phyloP scores from a whole-genome alignment of 1,140 invertebrate species.

The Heterodera schachtii region DNA sequence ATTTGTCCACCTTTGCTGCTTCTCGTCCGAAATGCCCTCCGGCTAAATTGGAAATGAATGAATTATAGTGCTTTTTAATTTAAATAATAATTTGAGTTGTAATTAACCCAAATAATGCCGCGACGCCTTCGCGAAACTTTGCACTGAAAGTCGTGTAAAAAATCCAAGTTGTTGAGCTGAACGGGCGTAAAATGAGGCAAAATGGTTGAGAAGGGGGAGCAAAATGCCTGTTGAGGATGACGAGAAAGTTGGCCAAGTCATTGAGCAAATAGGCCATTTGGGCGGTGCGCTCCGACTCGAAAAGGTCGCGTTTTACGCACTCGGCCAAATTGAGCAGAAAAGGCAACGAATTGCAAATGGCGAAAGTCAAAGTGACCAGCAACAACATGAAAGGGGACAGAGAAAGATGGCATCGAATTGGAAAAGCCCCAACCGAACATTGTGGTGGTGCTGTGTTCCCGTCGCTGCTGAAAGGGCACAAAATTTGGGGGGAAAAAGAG shows the following conservation, averaged over 20 bases:
- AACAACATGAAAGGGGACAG: constrained; percentile 48
- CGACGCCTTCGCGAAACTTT: constrained; percentile 45
- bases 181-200: background rate
- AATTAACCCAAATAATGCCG: constrained; percentile 29
- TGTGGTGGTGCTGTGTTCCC: constrained; percentile 58
- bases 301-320: constrained; percentile 56
- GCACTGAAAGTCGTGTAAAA: constrained; percentile 46
- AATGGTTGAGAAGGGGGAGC: background rate
- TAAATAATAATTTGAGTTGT: too few species aligned
- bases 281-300: constrained; percentile 51
- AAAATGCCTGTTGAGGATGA: constrained; percentile 43
- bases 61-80: background rate
- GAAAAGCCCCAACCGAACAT: background rate
- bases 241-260: constrained; percentile 59
- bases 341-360: constrained; percentile 57
- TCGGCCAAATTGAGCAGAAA: constrained; percentile 59
- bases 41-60: background rate
- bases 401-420: background rate
- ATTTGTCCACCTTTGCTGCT: background rate
- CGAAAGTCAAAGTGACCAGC: constrained; percentile 60
- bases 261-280: constrained; percentile 56
- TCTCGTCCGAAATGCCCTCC: background rate
- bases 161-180: constrained; percentile 46
- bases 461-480: constrained; percentile 50
- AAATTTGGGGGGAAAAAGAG: background rate